These are phyloP conservation scores for Microctonus brassicae DNA, from an alignment of 2,888 invertebrate species.

Conservation along the genomic window DNA sequence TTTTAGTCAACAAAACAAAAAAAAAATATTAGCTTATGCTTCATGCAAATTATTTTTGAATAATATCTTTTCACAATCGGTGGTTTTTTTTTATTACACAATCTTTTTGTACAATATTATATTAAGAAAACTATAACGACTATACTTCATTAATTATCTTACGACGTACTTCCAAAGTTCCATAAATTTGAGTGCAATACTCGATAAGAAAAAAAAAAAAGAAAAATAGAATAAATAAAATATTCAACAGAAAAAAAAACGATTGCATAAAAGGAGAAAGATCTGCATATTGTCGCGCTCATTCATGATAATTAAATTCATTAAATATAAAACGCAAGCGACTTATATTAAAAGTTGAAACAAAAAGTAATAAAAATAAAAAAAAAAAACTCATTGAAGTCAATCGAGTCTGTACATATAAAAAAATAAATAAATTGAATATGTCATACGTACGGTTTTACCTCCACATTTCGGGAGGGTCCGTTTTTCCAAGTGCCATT, in stretches of 20 bases:
- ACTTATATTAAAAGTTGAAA: background rate
- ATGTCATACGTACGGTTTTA: background rate
- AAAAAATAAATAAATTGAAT: background rate
- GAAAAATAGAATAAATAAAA: background rate
- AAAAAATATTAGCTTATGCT: background rate
- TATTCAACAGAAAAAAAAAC: background rate
- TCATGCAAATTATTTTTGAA: background rate
- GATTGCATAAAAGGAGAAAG: background rate
- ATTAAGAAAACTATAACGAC: slow-evolving; percentile 6
- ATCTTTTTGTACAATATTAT: background rate
- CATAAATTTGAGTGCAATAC: slow-evolving; percentile 21
- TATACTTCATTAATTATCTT: background rate
- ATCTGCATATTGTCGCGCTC: background rate
- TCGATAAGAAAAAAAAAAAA: slow-evolving; percentile 6
- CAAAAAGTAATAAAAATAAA: background rate
- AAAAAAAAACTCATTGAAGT: background rate
- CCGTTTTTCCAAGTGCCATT: slow-evolving; percentile 39
- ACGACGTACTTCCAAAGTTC: slow-evolving; percentile 19
- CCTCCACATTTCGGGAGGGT: slow-evolving; percentile 10
- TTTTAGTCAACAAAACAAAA: background rate
- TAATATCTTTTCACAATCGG: background rate
- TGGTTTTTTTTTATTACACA: background rate
- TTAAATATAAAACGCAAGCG: background rate
- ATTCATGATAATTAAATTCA: background rate
- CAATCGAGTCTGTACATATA: background rate